These are phyloP conservation scores for Tipula vernalis DNA, from an alignment of 2,888 invertebrate species.

Conservation along the genomic window DNA sequence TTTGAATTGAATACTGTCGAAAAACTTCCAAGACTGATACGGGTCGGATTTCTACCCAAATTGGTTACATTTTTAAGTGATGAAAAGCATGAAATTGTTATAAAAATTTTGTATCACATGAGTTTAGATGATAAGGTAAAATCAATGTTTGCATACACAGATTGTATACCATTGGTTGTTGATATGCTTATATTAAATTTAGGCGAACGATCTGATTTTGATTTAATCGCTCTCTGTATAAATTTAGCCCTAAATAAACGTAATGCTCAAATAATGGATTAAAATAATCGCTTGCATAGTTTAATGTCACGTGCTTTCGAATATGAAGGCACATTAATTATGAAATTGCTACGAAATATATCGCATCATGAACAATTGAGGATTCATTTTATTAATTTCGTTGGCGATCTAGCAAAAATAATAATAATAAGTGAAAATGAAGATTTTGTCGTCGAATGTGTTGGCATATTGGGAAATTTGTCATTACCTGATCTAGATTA, in stretches of 20 bases:
- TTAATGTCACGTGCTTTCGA: slow-evolving; percentile 80
- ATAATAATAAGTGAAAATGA: slow-evolving; percentile 65
- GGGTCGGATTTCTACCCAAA: slow-evolving; percentile 77
- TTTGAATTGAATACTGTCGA: slow-evolving; percentile 66
- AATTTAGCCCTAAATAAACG: slow-evolving; percentile 84
- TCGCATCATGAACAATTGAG: slow-evolving; percentile 79
- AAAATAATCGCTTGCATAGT: slow-evolving; percentile 69
- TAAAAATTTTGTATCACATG: slow-evolving; percentile 81
- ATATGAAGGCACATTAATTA: slow-evolving; percentile 70
- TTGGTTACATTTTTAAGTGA: slow-evolving; percentile 81
- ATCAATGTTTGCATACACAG: slow-evolving; percentile 84
- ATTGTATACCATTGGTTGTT: slow-evolving; percentile 76
- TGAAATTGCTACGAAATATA: slow-evolving; percentile 91
- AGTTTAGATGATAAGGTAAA: slow-evolving; percentile 86
- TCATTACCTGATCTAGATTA: slow-evolving; percentile 79
- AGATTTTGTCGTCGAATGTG: slow-evolving; percentile 82
- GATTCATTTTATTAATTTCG: slow-evolving; percentile 77
- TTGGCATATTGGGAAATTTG: slow-evolving; percentile 86
- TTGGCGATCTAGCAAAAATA: slow-evolving; percentile 85
- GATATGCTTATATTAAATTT: slow-evolving; percentile 66
- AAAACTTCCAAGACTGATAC: slow-evolving; percentile 74
- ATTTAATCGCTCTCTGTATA: slow-evolving; percentile 77
- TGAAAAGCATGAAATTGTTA: slow-evolving; percentile 60
- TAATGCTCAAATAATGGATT: slow-evolving; percentile 85
- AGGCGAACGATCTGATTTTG: slow-evolving; percentile 49